Evolutionary conservation across 1,140 invertebrate species (phyloP), one percentile per base, ranked within the genome.

Genomic region (Dryas iulia): DNA sequence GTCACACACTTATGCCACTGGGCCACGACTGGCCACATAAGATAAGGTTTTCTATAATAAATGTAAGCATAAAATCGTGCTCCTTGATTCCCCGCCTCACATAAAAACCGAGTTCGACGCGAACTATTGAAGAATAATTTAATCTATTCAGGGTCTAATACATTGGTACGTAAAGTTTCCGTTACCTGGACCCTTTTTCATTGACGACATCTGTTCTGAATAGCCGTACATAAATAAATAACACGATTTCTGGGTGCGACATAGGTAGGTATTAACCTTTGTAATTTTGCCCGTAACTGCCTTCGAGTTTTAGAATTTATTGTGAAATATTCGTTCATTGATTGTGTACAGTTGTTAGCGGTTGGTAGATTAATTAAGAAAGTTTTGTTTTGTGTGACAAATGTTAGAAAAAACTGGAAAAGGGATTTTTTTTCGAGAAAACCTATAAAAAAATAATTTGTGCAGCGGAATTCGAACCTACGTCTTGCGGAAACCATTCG

Each of bases 121-220:
- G 47, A 24, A 39, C 65, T 76, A 76, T 76, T 73, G 74, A 70
- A 65, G 74, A 76, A 73, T 72, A 72, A 74, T 76, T 75, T 76
- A 76, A 76, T 76, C 65, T 70, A 76, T 76, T 76, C 74, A 73
- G 71, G 74, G 68, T 73, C 71, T 76, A 73, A 76, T 76, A 76
- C 57, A 67, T 66, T 70, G 66, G 30, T 54, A 28, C 25, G 18
- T 58, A 59, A 63, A 57, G 14, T 23, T 67, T 60, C 54, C 25
- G 57, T 59, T 39, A 56, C 66, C 33, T 54, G 59, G 52, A 61
- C 66, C 66, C 59, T 61, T 68, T 60, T 59, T 53, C 59, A 68
- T 61, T 61, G 66, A 68, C 39, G 62, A 66, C 69, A 57, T 62
- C 47, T 71, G 62, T 60, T 21, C 57, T 35, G 30, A 62, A 71